Conservation (phyloP, 2,113 vertebrate genomes). For the Campylorhamphus procurvoides region DNA sequence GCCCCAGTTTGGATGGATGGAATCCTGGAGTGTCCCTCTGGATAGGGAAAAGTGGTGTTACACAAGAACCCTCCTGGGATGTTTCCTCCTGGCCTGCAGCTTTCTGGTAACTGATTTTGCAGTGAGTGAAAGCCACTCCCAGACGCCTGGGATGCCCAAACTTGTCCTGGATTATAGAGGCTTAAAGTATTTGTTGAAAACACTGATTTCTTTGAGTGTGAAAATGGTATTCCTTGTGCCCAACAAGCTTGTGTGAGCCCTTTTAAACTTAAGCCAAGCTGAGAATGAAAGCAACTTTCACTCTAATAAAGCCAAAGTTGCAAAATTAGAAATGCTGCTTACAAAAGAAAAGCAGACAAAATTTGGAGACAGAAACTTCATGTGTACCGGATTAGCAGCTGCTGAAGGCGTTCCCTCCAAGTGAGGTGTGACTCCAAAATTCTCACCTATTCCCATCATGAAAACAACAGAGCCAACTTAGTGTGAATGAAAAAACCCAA, state of each 20-base stretch:
- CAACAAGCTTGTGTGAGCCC: background rate
- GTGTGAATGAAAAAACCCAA: accelerated
- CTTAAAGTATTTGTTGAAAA: slow-evolving; percentile 11
- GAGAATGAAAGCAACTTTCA: background rate
- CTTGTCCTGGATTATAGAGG: background rate
- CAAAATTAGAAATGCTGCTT: background rate
- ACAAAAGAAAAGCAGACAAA: background rate
- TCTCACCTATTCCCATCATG: background rate
- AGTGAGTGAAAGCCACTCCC: background rate
- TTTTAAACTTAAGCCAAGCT: background rate
- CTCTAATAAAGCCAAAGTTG: background rate
- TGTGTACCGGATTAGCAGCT: background rate
- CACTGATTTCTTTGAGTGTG: background rate
- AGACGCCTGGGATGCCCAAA: background rate
- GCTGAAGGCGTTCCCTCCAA: background rate
- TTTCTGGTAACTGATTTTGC: background rate
- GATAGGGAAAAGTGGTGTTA: background rate
- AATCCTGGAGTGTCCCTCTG: background rate
- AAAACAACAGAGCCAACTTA: background rate
- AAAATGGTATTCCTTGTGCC: background rate
- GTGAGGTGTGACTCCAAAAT: background rate
- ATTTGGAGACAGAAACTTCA: background rate
- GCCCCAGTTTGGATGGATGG: background rate
- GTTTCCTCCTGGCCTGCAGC: background rate
- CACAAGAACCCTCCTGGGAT: background rate